phyloP scores from a whole-genome alignment of 1,140 invertebrate species.

The Panagrolaimus sp. region DNA sequence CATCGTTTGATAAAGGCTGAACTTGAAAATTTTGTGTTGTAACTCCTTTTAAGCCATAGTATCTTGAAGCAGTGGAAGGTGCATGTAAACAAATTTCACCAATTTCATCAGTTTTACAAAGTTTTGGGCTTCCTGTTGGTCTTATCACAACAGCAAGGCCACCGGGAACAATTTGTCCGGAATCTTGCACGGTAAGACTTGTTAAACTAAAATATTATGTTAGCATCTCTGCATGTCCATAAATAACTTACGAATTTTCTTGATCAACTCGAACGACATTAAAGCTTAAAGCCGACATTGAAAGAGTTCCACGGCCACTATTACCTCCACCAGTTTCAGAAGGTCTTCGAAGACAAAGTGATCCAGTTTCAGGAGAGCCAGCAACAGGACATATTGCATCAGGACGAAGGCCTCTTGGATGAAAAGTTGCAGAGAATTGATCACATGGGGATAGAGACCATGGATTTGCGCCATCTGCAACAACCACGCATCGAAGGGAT shows the following conservation, averaged over 20 bases:
- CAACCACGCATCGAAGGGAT: constrained; percentile 80
- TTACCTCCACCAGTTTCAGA: constrained; percentile 62
- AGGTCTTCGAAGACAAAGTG: constrained; percentile 78
- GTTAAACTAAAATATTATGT: constrained; percentile 65
- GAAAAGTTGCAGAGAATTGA: constrained; percentile 91
- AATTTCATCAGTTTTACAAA: constrained; percentile 70
- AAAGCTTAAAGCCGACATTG: constrained; percentile 94
- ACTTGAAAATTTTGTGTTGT: constrained; percentile 86
- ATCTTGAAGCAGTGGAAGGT: constrained; percentile 78
- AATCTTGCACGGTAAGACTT: constrained; percentile 80
- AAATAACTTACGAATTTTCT: constrained; percentile 67
- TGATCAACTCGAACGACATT: constrained; percentile 95
- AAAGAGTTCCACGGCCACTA: constrained; percentile 91
- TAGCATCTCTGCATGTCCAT: too few species aligned
- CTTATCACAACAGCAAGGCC: constrained; percentile 91
- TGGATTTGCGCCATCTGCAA: constrained; percentile 95
- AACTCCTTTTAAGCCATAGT: constrained; percentile 91
- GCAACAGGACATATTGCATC: constrained; percentile 91
- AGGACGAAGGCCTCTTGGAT: constrained; percentile 76
- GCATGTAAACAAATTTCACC: constrained; percentile 79
- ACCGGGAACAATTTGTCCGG: constrained; percentile 79
- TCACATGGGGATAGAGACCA: constrained; percentile 98
- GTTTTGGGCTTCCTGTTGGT: constrained; percentile 79
- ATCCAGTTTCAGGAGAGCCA: constrained; percentile 86
- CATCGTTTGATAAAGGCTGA: constrained; percentile 70